phyloP scores from a whole-genome alignment of 2,113 vertebrate genomes.

The Podilymbus podiceps region DNA sequence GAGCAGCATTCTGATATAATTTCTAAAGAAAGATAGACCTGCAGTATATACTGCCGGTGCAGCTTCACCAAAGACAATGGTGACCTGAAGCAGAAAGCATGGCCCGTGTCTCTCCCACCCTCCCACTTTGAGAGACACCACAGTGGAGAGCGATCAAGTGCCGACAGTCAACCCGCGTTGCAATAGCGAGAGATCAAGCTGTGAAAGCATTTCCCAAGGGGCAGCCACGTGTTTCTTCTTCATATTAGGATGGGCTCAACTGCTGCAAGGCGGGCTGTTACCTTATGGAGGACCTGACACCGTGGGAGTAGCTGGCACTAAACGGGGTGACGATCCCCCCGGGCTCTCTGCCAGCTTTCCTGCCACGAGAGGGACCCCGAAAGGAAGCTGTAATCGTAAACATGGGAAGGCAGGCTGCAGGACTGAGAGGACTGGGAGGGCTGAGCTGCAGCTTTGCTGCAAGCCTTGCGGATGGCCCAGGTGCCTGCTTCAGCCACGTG shows the following conservation, averaged over 20 bases:
- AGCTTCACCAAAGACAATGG: background rate
- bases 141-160: accelerated
- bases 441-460: background rate
- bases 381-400: background rate
- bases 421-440: background rate
- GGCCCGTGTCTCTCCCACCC: accelerated
- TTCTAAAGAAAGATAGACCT: background rate
- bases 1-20: background rate
- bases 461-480: background rate
- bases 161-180: background rate
- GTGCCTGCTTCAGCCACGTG: background rate
- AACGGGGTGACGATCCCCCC: background rate
- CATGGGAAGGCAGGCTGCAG: background rate
- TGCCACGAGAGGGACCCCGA: background rate
- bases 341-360: background rate
- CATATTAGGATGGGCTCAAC: accelerated
- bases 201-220: background rate
- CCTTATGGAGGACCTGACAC: background rate
- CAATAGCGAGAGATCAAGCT: background rate
- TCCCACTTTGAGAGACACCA: background rate
- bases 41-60: background rate
- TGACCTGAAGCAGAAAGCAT: background rate
- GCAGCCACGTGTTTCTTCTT: accelerated
- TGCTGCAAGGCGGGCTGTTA: accelerated
- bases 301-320: background rate